A percentile compares a stretch with the other conserved stretches of the same genome.
These are phyloP conservation scores for Drosophila subsilvestris DNA, from an alignment of 2,888 invertebrate species.

Conservation along the genomic window DNA sequence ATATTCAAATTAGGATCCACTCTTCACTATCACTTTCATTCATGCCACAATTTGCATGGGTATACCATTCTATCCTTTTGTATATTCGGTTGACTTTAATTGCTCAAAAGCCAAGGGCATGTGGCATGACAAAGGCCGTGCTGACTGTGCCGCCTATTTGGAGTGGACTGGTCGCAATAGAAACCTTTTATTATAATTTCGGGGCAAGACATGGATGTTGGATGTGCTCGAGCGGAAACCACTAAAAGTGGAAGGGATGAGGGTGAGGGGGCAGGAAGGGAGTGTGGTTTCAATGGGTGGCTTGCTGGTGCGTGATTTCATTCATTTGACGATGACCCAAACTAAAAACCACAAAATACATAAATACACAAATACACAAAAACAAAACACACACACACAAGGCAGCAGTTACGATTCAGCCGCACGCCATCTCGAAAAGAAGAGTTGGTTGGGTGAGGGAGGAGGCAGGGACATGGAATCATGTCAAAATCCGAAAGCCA, in stretches of 20 bases:
- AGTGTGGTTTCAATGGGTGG: neutral
- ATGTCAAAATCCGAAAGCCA: constrained; percentile 75
- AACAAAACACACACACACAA: constrained; percentile 45
- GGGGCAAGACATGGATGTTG: constrained; percentile 60
- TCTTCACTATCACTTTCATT: neutral
- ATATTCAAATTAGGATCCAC: neutral
- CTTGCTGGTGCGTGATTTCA: constrained; percentile 52
- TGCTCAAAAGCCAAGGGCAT: constrained; percentile 62
- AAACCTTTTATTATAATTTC: constrained; percentile 77
- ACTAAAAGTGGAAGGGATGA: constrained; percentile 46
- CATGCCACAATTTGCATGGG: neutral
- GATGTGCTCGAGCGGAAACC: constrained; percentile 64
- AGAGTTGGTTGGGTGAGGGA: constrained; percentile 15
- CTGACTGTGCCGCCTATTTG: neutral
- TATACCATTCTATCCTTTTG: constrained; percentile 25
- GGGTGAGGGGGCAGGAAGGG: neutral
- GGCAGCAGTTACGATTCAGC: constrained; percentile 52
- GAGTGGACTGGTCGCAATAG: constrained; percentile 61
- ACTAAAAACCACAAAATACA: constrained; percentile 74
- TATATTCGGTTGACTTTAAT: constrained; percentile 59
- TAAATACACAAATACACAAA: constrained; percentile 61
- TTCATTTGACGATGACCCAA: constrained; percentile 69
- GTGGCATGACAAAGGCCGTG: constrained; percentile 30
- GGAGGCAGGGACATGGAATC: constrained; percentile 50
- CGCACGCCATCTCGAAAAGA: constrained; percentile 48